Percentiles rank a stretch among this genome's conserved stretches.
phyloP scores from a whole-genome alignment of 2,797 vertebrate genomes.

The Enteromius anoplus region DNA sequence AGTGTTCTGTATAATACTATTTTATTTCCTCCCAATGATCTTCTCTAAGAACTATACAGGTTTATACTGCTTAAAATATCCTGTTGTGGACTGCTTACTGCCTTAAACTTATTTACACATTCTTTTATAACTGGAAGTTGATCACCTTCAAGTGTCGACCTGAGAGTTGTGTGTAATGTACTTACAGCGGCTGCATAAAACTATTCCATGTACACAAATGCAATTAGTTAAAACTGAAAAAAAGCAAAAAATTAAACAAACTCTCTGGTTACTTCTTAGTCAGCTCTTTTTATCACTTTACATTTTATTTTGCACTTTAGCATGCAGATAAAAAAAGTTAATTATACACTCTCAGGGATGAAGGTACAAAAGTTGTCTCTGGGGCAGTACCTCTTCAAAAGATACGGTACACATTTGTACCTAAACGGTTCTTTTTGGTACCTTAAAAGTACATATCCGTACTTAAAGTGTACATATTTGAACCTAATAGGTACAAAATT shows the following conservation, averaged over 20 bases:
- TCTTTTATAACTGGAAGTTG: not conserved
- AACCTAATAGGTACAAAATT: too few relatives aligned
- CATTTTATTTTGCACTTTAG: not conserved
- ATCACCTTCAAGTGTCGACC: not conserved
- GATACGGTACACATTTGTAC: too few relatives aligned
- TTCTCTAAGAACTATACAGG: not conserved
- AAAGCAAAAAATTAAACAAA: not conserved
- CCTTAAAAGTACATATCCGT: too few relatives aligned
- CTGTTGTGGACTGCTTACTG: not conserved
- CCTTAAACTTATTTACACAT: not conserved
- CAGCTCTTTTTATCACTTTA: not conserved
- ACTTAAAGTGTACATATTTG: too few relatives aligned
- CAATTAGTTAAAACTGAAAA: not conserved
- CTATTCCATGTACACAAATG: not conserved
- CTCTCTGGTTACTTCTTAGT: not conserved
- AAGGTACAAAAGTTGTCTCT: too few relatives aligned
- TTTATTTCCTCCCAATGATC: not conserved
- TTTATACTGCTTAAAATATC: not conserved
- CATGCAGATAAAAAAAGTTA: not conserved
- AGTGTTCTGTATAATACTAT: not conserved
- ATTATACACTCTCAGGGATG: too few relatives aligned
- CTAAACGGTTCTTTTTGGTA: too few relatives aligned
- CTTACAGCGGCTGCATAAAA: not conserved
- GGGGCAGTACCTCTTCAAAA: too few relatives aligned
- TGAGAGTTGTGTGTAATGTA: not conserved